Base-by-base conservation (phyloP, 2,888 invertebrate species). In the Acrobasis repandana region DNA sequence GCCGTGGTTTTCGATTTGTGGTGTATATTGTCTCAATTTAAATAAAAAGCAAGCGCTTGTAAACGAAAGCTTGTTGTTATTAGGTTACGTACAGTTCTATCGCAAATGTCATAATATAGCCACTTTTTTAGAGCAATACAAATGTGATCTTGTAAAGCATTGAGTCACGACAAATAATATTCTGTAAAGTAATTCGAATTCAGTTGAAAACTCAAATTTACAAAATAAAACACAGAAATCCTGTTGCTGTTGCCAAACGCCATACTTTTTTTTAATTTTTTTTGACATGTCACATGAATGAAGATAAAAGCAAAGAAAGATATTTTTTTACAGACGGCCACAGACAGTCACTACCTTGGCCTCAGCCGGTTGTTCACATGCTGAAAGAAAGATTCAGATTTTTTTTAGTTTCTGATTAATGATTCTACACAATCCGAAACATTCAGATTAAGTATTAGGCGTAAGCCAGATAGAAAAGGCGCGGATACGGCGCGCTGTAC, bases 1-100 rank as follows among this genome's bases (percentile, higher is more conserved):
- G 85, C 86, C 86, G 87, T 85, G 82, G 75, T 85, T 84, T 82
- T 68, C 67, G 72, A 65, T 74, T 80, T 69, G 56, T 15, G 11
- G 14, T 52, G 67, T 70, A 68, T 71, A 71, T 52, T 64, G 65
- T 61, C 64, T 59, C 65, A 65, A 62, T 10, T n/a, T n/a, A 54
- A 74, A 72, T 65, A 66, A 65, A 69, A 63, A 68, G 73, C 71
- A 72, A 77, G 74, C 58, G 73, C 74, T 73, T 70, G 61, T 58
- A 46, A 61, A 60, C 63, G 56, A 64, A 67, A 64, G 64, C 66
- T 58, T 73, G 65, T 64, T 66, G 66, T 63, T 62, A 70, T 63
- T 66, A 69, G 66, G 70, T 72, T 75, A 76, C 65, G 62, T 75
- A 76, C 65, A 61, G 14, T 36, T 38, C 48, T 56, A 52, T 18